Base-by-base conservation (phyloP, 35 echinoderm and acorn worm species). In the Hemicentrotus pulcherrimus region DNA sequence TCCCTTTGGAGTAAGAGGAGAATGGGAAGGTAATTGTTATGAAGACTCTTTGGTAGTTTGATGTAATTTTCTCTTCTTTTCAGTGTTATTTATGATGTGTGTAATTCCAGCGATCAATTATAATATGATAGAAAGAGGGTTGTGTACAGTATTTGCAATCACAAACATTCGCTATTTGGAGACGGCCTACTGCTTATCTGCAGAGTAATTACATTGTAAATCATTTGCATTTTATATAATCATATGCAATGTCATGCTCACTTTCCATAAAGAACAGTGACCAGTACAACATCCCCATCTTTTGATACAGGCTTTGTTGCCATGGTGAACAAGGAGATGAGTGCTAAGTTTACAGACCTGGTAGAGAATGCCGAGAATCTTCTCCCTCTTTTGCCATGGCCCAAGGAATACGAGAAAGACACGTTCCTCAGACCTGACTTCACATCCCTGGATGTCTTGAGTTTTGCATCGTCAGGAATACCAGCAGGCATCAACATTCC, bases 271-370 rank as follows among this genome's bases (percentile, higher is more conserved):
- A 91, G 15, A 18, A 88, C 19, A 31, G 31, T 95, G 8, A 47
- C 9, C 1, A 55, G 15, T 55, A 15, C 9, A 11, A 55, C 50
- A 55, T 95, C 31, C 47, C 45, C 89, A 16, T 94, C 22, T 95
- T 31, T 35, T 86, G 32, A 28, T 86, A 7, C 70, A 97, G 97
- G 98, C 30, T 98, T 99, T 97, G 98, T 99, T 91, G 93, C 98
- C n/a, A 99, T 99, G 59, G 98, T 99, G 8, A 99, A 99, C 95
- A 99, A 99, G 46, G 95, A 96, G 61, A 99, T 99, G 98, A 99
- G 98, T 94, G 98, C 98, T 46, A 99, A 99, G 95, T 99, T 99
- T 94, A 70, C 96, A 19, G 47, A 60, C 45, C 92, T 99, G n/a
- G 98, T 99, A 0, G 95, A 94, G n/a, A 95, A 95, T 94, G 97